Conservation (phyloP, 2,113 vertebrate species). For the Limnothrissa miodon region DNA sequence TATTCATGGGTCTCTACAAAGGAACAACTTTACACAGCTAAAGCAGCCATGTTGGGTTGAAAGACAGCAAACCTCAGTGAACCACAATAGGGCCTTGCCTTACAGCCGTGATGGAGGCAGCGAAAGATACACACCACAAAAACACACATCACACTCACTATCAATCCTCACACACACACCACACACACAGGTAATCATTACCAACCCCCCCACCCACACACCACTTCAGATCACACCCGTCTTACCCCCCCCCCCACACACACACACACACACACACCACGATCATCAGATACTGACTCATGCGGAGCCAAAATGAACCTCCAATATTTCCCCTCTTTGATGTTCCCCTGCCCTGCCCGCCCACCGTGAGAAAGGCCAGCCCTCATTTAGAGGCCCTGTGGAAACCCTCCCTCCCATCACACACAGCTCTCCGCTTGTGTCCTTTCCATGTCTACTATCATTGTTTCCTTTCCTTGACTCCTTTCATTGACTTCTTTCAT, state of each 20-base stretch:
- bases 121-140: neutral
- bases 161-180: conserved; percentile 5
- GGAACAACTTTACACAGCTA: neutral
- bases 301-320: conserved; percentile 42
- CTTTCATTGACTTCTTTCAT: no score
- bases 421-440: no score
- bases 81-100: neutral
- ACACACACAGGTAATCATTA: no score
- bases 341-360: conserved; percentile 25
- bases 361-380: conserved; percentile 18
- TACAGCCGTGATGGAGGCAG: neutral
- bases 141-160: neutral
- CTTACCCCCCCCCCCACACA: neutral
- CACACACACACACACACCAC: conserved; percentile 23
- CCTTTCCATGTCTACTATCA: no score
- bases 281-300: conserved; percentile 41
- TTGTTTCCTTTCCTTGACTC: no score
- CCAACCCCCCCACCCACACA: no score
- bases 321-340: conserved; percentile 40
- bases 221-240: no score
- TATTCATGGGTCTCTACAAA: no score
- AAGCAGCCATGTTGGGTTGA: neutral
- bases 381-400: conserved; percentile 19
- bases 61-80: neutral
- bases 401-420: conserved; percentile 5